Base-by-base conservation (phyloP, 2,888 invertebrate genomes). In the Pantelozetes paolii region DNA sequence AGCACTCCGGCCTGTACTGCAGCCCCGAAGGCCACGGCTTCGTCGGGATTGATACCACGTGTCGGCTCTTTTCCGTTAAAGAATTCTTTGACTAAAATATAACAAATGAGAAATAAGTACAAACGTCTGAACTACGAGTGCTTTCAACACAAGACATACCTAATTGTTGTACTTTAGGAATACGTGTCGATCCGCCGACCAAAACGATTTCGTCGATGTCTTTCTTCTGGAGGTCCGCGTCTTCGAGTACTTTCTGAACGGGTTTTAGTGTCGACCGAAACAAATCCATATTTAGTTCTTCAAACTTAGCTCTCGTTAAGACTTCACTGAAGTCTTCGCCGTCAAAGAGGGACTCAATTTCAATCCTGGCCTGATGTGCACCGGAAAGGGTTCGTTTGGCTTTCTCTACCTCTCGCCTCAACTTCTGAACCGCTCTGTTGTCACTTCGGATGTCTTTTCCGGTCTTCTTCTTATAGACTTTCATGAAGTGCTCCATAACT, bases 381-480 rank as follows among this genome's bases (percentile, higher is more conserved):
- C n/a, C n/a, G n/a, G n/a, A n/a, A n/a, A n/a, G n/a, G n/a, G n/a
- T n/a, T n/a, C n/a, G n/a, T n/a, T n/a, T n/a, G n/a, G n/a, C n/a
- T n/a, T n/a, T n/a, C n/a, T n/a, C n/a, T n/a, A n/a, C n/a, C n/a
- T n/a, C n/a, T n/a, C n/a, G n/a, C n/a, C n/a, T n/a, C n/a, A n/a
- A n/a, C n/a, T n/a, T n/a, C n/a, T 99, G 98, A 92, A 98, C 93
- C 6, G 97, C 98, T 94, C 97, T 97, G 15, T 90, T 89, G 82
- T 98, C 97, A 81, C 96, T 97, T 9, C 90, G 89, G 74, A 98
- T 88, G 82, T 98, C 94, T 72, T 96, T 84, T 18, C 95, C 97
- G 87, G 91, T 92, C 77, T 97, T 95, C 80, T 89, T 90, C 83
- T 92, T 97, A 82, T 99, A 99, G 85, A 98, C 97, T 54, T 87